Evolutionary conservation across 2,113 vertebrate genomes (phyloP), one percentile per base, ranked within the genome.

Genomic region (Panurus biarmicus): DNA sequence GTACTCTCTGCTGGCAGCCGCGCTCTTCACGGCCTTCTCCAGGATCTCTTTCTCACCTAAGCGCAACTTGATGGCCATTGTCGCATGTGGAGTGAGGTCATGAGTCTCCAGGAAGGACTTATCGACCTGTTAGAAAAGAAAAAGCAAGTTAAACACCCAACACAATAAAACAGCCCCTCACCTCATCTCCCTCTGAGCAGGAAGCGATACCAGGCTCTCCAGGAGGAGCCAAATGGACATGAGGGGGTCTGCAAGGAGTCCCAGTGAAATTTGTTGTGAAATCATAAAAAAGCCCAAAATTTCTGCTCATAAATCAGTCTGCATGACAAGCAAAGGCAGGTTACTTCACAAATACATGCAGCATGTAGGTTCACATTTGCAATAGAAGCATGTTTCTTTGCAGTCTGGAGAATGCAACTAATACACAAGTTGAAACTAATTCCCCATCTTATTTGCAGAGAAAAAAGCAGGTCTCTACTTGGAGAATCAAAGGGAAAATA

Each of bases 11-110:
- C 98, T 99, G 50, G 95, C 96, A 8, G 97, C 97, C 0, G 99
- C 98, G 2, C 98, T 98, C 94, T 97, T 97, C 2, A 98, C 98
- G 0, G 98, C 98, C 53, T 98, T 98, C 94, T 99, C 98, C 90
- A 99, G 97, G 93, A 99, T 99, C 97, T 98, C 98, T 93, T 99
- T 99, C 79, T 99, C 99, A 0, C 99, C 99, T n/a, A 98, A 95
- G 21, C 99, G 98, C 71, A 99, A 94, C 93, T 99, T 99, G 95
- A 99, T 80, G 35, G 98, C 98, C 97, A 99, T 98, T 24, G 96
- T 89, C 0, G 98, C 98, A 25, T 99, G 98, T 14, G 97, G 92
- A 6, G 98, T 98, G 18, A 99, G 98, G 70, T 98, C 98, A 0
- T 96, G 97, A 69, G 97, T 98, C 95, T 98, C 98, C 95, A 99